These are phyloP conservation scores for Ridgeia piscesae DNA, from an alignment of 1,140 invertebrate species.

Conservation along the genomic window DNA sequence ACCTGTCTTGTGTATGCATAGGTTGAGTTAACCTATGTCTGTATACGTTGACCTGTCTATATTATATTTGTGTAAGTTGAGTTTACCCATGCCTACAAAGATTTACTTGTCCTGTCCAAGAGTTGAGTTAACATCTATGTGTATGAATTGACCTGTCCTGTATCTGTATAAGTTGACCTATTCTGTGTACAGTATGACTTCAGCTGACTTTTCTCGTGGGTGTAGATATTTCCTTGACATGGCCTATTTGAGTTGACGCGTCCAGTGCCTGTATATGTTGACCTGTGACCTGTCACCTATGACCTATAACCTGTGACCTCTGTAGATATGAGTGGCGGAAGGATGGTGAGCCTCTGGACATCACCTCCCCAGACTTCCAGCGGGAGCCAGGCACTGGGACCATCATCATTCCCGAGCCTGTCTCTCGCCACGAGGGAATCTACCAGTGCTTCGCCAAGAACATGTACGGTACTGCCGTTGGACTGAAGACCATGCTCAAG, in stretches of 20 bases:
- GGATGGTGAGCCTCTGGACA: conserved; percentile 16
- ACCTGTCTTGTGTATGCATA: neutral
- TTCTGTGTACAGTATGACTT: too few species aligned
- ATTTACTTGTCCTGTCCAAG: neutral
- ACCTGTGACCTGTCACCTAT: too few species aligned
- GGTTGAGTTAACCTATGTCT: neutral
- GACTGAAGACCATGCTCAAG: conserved; percentile 25
- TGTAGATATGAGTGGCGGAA: conserved; percentile 24
- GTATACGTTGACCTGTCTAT: too few species aligned
- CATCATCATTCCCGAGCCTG: conserved; percentile 6
- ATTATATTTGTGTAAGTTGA: too few species aligned
- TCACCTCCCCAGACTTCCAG: conserved; percentile 2
- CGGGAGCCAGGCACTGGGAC: conserved; percentile 18
- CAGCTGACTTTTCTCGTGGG: too few species aligned
- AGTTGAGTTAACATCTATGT: neutral
- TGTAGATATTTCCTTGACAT: neutral
- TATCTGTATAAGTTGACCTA: too few species aligned
- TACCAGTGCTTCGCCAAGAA: conserved; percentile 34
- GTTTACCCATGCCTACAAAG: too few species aligned
- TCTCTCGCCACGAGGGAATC: conserved; percentile 20
- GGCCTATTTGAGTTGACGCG: neutral
- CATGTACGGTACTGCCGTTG: conserved; percentile 22
- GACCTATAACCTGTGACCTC: neutral
- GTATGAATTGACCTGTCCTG: neutral
- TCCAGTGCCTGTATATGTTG: too few species aligned